Evolutionary conservation across 2,888 invertebrate species (phyloP), one percentile per base, ranked within the genome.

Genomic region (Chelonus formosanus): DNA sequence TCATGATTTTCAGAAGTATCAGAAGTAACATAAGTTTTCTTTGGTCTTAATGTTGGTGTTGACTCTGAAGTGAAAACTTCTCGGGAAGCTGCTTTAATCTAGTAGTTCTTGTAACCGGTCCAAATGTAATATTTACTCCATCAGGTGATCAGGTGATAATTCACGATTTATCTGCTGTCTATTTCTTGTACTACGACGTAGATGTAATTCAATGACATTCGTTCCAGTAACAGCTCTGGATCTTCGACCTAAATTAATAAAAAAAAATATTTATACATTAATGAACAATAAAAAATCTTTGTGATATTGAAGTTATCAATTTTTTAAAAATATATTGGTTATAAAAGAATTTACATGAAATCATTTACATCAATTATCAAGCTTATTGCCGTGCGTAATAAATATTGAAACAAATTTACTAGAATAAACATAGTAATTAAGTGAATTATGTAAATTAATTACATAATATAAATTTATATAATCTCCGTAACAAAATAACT

Each of bases 161-260:
- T 3, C 55, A 55, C 65, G 60, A 54, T 1, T 73, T 20, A 71
- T 71, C 43, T 66, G 68, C 8, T 67, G 70, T 35, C 70, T 76
- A 35, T 67, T 74, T 68, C 79, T 73, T 3, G 69, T 71, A 50
- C 79, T 79, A 3, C 78, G 75, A 6, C 79, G 75, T 35, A 78
- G 58, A 3, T 78, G 77, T 4, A 77, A 77, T 67, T 76, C 75
- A 5, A 70, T 58, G 1, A 67, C 55, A 3, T 65, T 45, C 0
- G 67, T 55, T 5, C 48, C 59, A 4, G 64, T 8, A 2, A 63
- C 20, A 3, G 61, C 58, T 61, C 75, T 73, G 3, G 73, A 70
- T 63, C 44, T 73, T 7, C 72, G 72, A 55, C 69, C 75, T 77
- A 44, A 20, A 40, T 32, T 34, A 40, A 66, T 10, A 62, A 68